Base-by-base conservation (phyloP, 2,797 vertebrate genomes). In the Etheostoma nigrum region DNA sequence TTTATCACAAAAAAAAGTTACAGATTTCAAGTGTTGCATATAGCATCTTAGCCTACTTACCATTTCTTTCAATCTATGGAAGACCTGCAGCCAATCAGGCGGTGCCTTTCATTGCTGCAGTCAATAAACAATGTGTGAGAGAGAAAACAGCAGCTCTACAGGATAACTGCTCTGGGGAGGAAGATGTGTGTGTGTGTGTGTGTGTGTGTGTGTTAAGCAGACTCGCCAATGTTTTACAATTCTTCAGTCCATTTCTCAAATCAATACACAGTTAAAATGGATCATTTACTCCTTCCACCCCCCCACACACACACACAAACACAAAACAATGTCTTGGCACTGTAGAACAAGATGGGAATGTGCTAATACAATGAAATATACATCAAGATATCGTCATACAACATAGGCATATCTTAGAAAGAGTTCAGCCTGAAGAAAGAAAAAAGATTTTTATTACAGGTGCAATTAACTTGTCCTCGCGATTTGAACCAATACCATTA, bases 211-310 rank as follows among this genome's bases (percentile, higher is more conserved):
- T 66, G 33, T 60, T 67, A 12, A 53, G 60, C 30, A 76, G 48
- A 55, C 12, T 30, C 30, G 30, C 30, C 30, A 30, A 30, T 30
- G 30, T 30, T 30, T 30, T 30, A 67, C 74, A 67, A 67, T 65
- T 67, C 72, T 62, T 76, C 44, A 61, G 62, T 80, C 36, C 48
- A 81, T 79, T 80, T 75, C 62, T 77, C 45, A 18, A 66, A 86
- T 89, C 79, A 77, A 84, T 85, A 72, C 52, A 0, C 2, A 4
- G 61, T 52, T 64, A 60, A 86, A 85, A 81, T 83, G 74, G 42
- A 58, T 82, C 45, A 30, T 5, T 30, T 30, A 30, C 30, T 36
- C 36, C 9, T 2, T 9, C 33, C 33, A 9, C 33, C 2, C 33
- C 8, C 9, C 33, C 19, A 27, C 11, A 18, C 19, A 70, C 40